These are phyloP conservation scores for Pandemis cinnamomeana DNA, from an alignment of 2,888 invertebrate species.

Conservation along the genomic window DNA sequence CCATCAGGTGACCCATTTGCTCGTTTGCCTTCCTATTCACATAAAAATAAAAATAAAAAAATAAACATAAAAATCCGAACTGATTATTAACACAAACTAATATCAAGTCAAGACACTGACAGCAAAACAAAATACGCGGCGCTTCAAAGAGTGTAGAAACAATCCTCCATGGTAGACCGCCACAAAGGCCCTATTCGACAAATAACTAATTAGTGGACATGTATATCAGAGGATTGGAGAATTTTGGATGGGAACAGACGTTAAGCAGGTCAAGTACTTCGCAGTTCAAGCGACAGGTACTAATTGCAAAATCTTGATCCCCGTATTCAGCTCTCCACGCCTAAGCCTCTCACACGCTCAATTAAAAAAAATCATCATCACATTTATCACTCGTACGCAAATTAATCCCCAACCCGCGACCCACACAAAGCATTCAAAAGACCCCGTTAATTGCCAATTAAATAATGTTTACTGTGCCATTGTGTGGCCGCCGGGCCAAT, in stretches of 20 bases:
- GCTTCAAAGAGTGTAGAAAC: too few species aligned
- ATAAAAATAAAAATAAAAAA: too few species aligned
- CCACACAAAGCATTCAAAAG: conserved; percentile 49
- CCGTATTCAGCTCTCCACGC: not conserved
- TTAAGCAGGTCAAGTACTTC: not conserved
- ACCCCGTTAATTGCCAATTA: conserved; percentile 56
- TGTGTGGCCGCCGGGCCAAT: conserved; percentile 49
- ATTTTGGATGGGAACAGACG: not conserved
- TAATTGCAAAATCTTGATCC: not conserved
- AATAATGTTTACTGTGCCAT: conserved; percentile 53
- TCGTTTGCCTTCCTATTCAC: too few species aligned
- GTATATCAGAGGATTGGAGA: too few species aligned
- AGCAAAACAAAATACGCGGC: too few species aligned
- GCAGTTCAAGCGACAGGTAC: not conserved
- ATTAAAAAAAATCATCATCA: conserved; percentile 5
- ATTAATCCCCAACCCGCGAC: conserved; percentile 20
- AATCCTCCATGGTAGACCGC: too few species aligned
- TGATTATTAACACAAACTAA: too few species aligned
- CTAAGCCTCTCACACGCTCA: not conserved
- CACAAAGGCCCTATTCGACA: too few species aligned
- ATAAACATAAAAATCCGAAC: too few species aligned
- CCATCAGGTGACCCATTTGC: too few species aligned
- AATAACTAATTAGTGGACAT: too few species aligned
- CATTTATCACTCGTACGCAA: conserved; percentile 15
- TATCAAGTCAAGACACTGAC: too few species aligned